Percentiles rank a stretch among this genome's conserved stretches.
Conservation (phyloP, 2,113 vertebrate genomes). For the Thamnaconus septentrionalis region DNA sequence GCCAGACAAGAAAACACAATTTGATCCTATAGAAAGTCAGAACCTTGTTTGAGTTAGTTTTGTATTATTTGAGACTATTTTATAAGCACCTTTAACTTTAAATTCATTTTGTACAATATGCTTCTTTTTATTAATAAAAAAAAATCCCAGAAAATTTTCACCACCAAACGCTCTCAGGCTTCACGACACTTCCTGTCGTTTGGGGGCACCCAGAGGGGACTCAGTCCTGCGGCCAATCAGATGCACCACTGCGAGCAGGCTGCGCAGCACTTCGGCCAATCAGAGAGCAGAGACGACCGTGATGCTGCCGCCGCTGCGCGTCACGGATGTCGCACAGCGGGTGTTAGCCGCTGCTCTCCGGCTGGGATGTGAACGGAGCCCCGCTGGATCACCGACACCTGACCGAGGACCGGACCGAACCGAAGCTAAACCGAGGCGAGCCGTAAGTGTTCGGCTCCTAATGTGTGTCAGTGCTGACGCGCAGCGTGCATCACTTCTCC, state of each 20-base stretch:
- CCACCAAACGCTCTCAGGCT: neutral
- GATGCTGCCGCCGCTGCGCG: slow-evolving; percentile 11
- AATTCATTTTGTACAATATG: too few relatives aligned
- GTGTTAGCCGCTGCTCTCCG: slow-evolving; percentile 38
- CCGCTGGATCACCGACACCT: slow-evolving; percentile 39
- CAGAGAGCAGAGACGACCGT: neutral
- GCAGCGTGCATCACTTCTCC: neutral
- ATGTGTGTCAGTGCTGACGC: neutral
- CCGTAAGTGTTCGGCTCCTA: slow-evolving; percentile 32
- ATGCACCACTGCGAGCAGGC: slow-evolving; percentile 12
- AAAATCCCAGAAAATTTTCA: too few relatives aligned
- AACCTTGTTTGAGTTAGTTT: too few relatives aligned
- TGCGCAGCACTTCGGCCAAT: slow-evolving; percentile 49
- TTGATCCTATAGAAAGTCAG: too few relatives aligned
- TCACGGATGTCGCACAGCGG: slow-evolving; percentile 4
- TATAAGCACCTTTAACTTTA: too few relatives aligned
- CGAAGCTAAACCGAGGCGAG: neutral
- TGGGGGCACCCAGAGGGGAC: slow-evolving; percentile 17
- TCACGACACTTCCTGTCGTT: slow-evolving; percentile 48
- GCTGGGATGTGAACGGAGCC: slow-evolving; percentile 64
- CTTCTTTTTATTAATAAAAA: too few relatives aligned
- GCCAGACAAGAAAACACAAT: too few relatives aligned
- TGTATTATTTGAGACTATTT: too few relatives aligned
- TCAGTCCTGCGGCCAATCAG: slow-evolving; percentile 43
- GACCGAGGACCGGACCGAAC: slow-evolving; percentile 16